Conservation (phyloP, 2,113 vertebrate genomes). For the Chionis minor region DNA sequence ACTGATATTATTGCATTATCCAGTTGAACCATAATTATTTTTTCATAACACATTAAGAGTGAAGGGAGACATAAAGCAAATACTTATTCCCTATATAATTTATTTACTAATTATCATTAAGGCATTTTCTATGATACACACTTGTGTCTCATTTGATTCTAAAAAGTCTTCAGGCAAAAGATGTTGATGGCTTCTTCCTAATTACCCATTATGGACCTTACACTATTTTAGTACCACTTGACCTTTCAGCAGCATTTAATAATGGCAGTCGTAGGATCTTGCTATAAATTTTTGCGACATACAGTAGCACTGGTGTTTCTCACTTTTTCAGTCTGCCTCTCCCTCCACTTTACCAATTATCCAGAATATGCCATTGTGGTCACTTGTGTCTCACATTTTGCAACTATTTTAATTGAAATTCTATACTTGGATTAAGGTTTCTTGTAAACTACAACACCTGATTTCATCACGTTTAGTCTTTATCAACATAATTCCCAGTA, state of each 20-base stretch:
- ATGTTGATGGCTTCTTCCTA: background rate
- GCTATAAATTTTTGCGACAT: background rate
- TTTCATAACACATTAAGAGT: background rate
- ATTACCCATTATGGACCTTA: background rate
- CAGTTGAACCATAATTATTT: background rate
- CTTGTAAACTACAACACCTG: rapidly evolving
- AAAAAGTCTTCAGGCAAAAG: background rate
- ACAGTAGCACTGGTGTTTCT: background rate
- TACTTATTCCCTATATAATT: background rate
- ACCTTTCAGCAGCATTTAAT: background rate
- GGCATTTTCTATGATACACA: background rate
- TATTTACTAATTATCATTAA: background rate
- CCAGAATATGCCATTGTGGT: background rate
- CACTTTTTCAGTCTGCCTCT: background rate
- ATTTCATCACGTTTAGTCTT: background rate
- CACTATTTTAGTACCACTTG: background rate
- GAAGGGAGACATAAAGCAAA: background rate
- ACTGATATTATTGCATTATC: background rate
- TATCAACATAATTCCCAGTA: background rate
- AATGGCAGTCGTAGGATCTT: background rate
- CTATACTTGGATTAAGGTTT: background rate
- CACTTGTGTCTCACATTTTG: background rate
- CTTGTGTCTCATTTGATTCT: background rate
- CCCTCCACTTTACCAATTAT: background rate
- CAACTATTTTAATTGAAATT: background rate